Evolutionary conservation across 2,888 invertebrate genomes (phyloP).

Genomic region (Vannuccia rotundouncinata): DNA sequence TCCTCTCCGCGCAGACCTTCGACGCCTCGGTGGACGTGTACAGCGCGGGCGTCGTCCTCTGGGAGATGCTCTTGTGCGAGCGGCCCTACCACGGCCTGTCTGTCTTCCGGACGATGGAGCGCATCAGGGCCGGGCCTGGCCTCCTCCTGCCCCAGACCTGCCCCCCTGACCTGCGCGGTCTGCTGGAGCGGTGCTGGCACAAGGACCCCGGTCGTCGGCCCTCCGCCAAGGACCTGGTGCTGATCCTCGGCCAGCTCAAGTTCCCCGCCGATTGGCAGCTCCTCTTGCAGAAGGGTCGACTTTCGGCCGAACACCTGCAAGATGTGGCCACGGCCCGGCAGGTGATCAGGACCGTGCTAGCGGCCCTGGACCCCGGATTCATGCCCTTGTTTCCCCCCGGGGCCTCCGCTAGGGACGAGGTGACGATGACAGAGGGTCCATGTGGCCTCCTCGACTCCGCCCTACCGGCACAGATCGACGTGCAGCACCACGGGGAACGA

Average conservation of each 20-base stretch:
- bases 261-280: not conserved
- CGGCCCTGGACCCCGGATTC: not conserved
- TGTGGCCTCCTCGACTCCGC: not conserved
- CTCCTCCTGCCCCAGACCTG: conserved; percentile 46
- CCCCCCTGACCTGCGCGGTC: conserved; percentile 44
- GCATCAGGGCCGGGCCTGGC: conserved; percentile 45
- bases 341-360: not conserved
- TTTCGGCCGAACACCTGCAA: not conserved
- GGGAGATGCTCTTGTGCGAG: conserved; percentile 52
- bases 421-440: not conserved
- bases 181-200: conserved; percentile 49
- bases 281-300: not conserved
- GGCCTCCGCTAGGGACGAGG: not conserved
- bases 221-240: conserved; percentile 43
- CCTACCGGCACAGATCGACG: not conserved
- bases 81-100: conserved; percentile 47
- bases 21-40: conserved; percentile 51
- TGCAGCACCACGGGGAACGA: not conserved
- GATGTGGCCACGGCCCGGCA: not conserved
- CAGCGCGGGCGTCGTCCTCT: conserved; percentile 50
- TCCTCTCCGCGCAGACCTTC: conserved; percentile 48
- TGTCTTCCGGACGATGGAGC: conserved; percentile 50
- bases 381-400: not conserved
- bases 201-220: conserved; percentile 48
- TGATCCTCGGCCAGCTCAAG: not conserved